Conservation (phyloP, 2,888 invertebrate genomes). For the Stramonita haemastoma region DNA sequence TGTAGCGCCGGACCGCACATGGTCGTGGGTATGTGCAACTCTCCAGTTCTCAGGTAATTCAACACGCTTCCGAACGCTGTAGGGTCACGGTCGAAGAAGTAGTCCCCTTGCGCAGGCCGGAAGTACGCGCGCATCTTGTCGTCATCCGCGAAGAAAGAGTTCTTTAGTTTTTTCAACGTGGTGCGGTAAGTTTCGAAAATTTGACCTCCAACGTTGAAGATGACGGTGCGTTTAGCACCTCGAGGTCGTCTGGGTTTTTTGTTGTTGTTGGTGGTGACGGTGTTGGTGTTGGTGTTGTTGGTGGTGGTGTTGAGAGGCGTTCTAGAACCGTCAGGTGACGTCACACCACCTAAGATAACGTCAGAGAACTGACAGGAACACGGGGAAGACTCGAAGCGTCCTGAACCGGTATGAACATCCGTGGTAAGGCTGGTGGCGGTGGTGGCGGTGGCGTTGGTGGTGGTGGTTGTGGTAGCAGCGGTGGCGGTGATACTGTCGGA, state of each 20-base stretch:
- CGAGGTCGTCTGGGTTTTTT: constrained; percentile 31
- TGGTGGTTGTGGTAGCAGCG: neutral
- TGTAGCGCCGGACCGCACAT: constrained; percentile 72
- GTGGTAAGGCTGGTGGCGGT: constrained; percentile 22
- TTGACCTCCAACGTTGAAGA: constrained; percentile 69
- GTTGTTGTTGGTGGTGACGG: constrained; percentile 13
- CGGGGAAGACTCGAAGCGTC: neutral
- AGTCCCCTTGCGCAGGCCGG: constrained; percentile 64
- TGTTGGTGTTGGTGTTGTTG: neutral
- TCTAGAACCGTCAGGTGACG: constrained; percentile 38
- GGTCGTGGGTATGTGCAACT: constrained; percentile 71
- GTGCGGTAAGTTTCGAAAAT: constrained; percentile 68
- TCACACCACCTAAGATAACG: constrained; percentile 32
- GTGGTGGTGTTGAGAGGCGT: neutral
- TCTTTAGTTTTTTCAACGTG: constrained; percentile 62
- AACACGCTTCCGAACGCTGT: constrained; percentile 70
- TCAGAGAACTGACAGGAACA: constrained; percentile 37
- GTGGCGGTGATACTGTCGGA: constrained; percentile 4
- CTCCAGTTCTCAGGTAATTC: constrained; percentile 71
- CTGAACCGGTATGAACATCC: neutral
- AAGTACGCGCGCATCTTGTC: constrained; percentile 64
- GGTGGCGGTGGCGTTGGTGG: neutral
- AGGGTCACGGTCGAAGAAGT: constrained; percentile 73
- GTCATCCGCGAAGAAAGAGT: constrained; percentile 60
- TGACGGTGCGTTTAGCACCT: constrained; percentile 58